phyloP scores from a whole-genome alignment of 1,140 invertebrate genomes.

The Cherax destructor region DNA sequence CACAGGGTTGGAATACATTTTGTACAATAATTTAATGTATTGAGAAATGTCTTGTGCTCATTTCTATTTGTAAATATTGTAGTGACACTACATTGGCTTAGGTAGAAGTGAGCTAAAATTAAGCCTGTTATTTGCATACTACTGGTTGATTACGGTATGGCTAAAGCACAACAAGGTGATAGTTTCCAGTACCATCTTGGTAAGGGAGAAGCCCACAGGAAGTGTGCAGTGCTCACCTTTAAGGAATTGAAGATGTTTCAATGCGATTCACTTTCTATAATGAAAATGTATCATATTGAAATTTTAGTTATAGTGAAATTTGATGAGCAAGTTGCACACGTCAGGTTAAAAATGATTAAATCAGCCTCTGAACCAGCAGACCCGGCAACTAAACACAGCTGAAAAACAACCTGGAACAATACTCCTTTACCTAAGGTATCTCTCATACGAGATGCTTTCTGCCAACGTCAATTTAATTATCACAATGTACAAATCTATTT shows the following conservation, averaged over 20 bases:
- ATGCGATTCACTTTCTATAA: constrained; percentile 31
- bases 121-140: constrained; percentile 67
- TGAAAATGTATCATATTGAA: constrained; percentile 34
- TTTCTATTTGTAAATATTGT: constrained; percentile 71
- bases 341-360: constrained; percentile 16
- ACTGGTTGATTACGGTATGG: constrained; percentile 63
- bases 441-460: constrained; percentile 30
- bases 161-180: constrained; percentile 67
- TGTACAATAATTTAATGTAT: constrained; percentile 71
- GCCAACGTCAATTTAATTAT: constrained; percentile 59
- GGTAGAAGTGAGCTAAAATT: constrained; percentile 66
- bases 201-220: constrained; percentile 37
- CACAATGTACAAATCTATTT: constrained; percentile 69
- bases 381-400: constrained; percentile 35
- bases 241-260: not conserved
- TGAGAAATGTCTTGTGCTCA: constrained; percentile 68
- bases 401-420: constrained; percentile 58
- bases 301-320: constrained; percentile 21
- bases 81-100: constrained; percentile 69
- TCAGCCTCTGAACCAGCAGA: constrained; percentile 32
- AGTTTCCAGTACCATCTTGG: constrained; percentile 61
- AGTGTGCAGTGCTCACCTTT: constrained; percentile 42
- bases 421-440: constrained; percentile 55
- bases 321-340: not conserved
- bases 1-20: constrained; percentile 71